Conservation (phyloP, 2,113 vertebrate species). For the Polyodon spathula region DNA sequence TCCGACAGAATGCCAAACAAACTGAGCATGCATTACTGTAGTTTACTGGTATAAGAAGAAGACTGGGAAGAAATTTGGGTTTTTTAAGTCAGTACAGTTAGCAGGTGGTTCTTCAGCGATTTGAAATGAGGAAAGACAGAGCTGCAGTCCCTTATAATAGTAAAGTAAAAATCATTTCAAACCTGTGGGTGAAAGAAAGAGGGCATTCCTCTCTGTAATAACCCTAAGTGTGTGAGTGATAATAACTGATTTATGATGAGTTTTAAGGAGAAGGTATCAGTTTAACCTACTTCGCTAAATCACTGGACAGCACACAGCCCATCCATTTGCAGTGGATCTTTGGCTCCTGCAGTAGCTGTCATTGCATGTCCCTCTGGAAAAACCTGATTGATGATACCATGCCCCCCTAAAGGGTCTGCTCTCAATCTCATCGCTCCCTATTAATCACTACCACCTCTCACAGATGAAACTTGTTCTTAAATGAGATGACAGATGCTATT, state of each 20-base stretch:
- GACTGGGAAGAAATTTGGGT: no score
- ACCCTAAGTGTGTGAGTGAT: no score
- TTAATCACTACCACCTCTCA: not conserved
- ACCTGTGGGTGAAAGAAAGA: no score
- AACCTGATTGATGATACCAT: conserved; percentile 4
- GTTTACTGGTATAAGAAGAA: no score
- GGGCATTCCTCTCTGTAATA: no score
- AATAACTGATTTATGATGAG: not conserved
- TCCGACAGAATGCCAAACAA: no score
- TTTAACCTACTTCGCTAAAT: not conserved
- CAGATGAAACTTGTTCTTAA: not conserved
- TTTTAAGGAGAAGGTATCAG: conserved; percentile 9
- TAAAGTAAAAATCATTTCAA: no score
- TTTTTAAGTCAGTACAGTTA: no score
- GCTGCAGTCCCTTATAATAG: no score
- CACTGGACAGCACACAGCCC: not conserved
- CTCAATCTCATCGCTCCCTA: not conserved
- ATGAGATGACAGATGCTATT: not conserved
- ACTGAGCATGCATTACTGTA: no score
- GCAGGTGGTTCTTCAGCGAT: no score
- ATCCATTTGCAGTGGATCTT: not conserved
- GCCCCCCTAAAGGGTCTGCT: not conserved
- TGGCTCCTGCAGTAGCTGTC: conserved; percentile 5
- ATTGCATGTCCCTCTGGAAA: not conserved
- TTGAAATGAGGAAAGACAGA: no score